Evolutionary conservation across 2,888 invertebrate genomes (phyloP), one percentile per base, ranked within the genome.

Genomic region (Sphinx pinastri): DNA sequence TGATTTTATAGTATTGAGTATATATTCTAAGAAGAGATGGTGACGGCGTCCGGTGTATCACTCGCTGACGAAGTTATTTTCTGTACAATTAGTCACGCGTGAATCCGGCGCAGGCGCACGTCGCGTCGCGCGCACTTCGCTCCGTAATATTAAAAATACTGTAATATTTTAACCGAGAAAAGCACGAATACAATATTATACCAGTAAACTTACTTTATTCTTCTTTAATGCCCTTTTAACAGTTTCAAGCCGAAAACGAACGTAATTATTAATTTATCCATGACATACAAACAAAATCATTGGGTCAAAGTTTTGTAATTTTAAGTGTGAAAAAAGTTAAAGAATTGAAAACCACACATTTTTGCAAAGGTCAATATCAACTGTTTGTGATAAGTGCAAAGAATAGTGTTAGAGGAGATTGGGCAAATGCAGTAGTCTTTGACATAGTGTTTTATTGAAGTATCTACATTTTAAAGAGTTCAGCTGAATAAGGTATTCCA

Each of bases 51-150:
- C 83, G 84, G 79, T 91, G 92, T 92, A 91, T 93, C 92, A 92
- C 88, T 80, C 83, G 86, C 91, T 93, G 92, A 91, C 92, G 88
- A 88, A 92, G 92, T 92, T 93, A 93, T 93, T 93, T 93, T 93
- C 93, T 93, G 93, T 89, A 84, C 88, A 85, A 91, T 93, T 93
- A 93, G 93, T 93, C 93, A 94, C 92, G 84, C 92, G 88, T 87
- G 91, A 91, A 93, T 92, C 92, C 93, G 93, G 88, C 90, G 90
- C 90, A 83, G 73, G 84, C 84, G 85, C 86, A 88, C 81, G 85
- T 82, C 87, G 84, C 83, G 88, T 38, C 75, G 79, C 79, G 75
- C 83, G 76, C 71, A 78, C 73, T 79, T 72, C 76, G 72, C 75
- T 72, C 70, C 73, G 74, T 69, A 71, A 70, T 74, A 77, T 76